Percentiles rank a stretch among this genome's conserved stretches.
These are phyloP conservation scores for Maconellicoccus hirsutus DNA, from an alignment of 1,140 invertebrate species.

Conservation along the genomic window DNA sequence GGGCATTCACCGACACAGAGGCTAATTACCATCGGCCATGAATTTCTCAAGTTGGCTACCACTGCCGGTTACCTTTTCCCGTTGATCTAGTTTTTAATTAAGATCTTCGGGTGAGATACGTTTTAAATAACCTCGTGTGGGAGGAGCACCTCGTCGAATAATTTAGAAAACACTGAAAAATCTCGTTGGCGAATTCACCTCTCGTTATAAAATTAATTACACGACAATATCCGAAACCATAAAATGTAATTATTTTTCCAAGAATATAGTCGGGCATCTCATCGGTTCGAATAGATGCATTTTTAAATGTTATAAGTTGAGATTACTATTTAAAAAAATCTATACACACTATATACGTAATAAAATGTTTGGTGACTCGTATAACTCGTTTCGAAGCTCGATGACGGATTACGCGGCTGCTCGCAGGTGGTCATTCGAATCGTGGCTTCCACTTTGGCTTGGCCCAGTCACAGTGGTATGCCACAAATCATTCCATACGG, in stretches of 20 bases:
- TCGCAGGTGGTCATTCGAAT: background rate
- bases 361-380: background rate
- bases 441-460: background rate
- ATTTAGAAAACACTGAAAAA: background rate
- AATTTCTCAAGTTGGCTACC: too few species aligned
- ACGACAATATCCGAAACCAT: too few species aligned
- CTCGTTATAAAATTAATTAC: too few species aligned
- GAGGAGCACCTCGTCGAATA: background rate
- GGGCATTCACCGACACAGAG: too few species aligned
- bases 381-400: background rate
- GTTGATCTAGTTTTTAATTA: conserved; percentile 5
- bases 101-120: background rate
- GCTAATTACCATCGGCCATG: too few species aligned
- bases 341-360: background rate
- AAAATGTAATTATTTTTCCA: background rate
- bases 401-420: conserved; percentile 1
- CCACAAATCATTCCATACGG: background rate
- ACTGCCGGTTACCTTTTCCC: background rate
- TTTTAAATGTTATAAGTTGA: too few species aligned
- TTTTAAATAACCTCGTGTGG: background rate
- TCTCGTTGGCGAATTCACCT: too few species aligned
- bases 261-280: background rate
- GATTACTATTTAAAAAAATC: too few species aligned
- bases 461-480: background rate
- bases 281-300: too few species aligned